A percentile compares a stretch with the other conserved stretches of the same genome.
Conservation (phyloP, 1,140 invertebrate genomes). For the Drosophila persimilis region DNA sequence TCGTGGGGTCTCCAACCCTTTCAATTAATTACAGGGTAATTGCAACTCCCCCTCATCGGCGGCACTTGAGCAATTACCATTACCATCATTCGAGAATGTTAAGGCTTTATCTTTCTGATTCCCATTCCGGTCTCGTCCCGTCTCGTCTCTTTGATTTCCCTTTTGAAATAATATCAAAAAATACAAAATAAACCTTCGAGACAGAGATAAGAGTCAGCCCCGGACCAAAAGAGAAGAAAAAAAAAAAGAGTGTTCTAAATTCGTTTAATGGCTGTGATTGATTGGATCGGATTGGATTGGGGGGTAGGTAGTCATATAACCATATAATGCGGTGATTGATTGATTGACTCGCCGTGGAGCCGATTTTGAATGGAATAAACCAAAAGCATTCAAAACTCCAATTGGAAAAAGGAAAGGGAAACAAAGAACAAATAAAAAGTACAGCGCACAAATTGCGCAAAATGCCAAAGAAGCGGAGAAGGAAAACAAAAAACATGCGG, state of each 20-base stretch:
- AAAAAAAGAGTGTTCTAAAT: conserved; percentile 44
- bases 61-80: conserved; percentile 35
- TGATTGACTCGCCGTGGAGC: conserved; percentile 28
- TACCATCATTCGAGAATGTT: conserved; percentile 15
- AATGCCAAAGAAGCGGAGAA: conserved; percentile 50
- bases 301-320: conserved; percentile 15
- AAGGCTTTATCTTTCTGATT: conserved; percentile 38
- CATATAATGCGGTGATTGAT: conserved; percentile 55
- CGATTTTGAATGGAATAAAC: conserved; percentile 41
- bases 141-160: conserved; percentile 37
- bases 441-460: conserved; percentile 76
- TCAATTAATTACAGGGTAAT: conserved; percentile 51
- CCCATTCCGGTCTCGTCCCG: not conserved
- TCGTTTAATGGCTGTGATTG: conserved; percentile 50
- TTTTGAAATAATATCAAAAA: conserved; percentile 14
- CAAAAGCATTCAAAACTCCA: conserved; percentile 24
- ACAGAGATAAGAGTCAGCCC: conserved; percentile 24
- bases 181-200: conserved; percentile 18
- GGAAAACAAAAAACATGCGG: no score
- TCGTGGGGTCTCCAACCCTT: conserved; percentile 10
- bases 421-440: conserved; percentile 43
- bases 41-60: conserved; percentile 34
- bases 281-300: conserved; percentile 41
- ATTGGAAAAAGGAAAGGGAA: conserved; percentile 22
- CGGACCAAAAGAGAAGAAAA: conserved; percentile 6